Evolutionary conservation across 2,888 invertebrate genomes (phyloP), one percentile per base, ranked within the genome.

Genomic region (Mantis religiosa): DNA sequence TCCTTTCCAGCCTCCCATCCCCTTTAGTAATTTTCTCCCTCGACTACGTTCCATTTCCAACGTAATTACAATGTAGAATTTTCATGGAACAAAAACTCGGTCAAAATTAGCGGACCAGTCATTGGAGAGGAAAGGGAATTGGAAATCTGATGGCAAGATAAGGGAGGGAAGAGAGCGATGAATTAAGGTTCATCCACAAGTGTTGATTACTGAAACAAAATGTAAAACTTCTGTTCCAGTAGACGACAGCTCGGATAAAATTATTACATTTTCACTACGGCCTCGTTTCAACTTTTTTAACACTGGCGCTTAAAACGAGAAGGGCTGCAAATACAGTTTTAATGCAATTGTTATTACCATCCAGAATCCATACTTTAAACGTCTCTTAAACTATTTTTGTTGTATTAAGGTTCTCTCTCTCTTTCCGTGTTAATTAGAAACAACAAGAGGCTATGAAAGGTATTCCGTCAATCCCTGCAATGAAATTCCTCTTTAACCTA

Each of bases 61-160:
- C 85, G 85, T 85, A 85, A 85, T 85, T 85, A 85, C 85, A 47
- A 85, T 47, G 85, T 85, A 85, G 85, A 47, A 85, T 47, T 85
- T 85, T 47, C 85, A 71, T 71, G 54, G 54, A 85, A 85, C 47
- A 85, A 85, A 85, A 84, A 85, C 41, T 85, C 27, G 85, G 47
- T 27, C 47, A 47, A 85, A 85, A 85, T 85, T 85, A 85, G 47
- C 47, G 47, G 85, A 85, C 47, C 47, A 85, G 47, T n/a, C 25
- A 47, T 71, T 71, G 54, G 54, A 71, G 54, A 71, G 54, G 54
- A 71, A 71, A 20, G 54, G 54, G 54, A 71, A 71, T 71, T 71
- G 54, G 54, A 71, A 71, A 71, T 71, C 54, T 71, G 54, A 71
- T 71, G 54, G 54, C 20, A 71, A 71, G 54, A 71, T 71, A 41